Percentiles rank a stretch among this genome's conserved stretches.
Conservation (phyloP, 2,888 invertebrate genomes). For the Octodonta nipae region DNA sequence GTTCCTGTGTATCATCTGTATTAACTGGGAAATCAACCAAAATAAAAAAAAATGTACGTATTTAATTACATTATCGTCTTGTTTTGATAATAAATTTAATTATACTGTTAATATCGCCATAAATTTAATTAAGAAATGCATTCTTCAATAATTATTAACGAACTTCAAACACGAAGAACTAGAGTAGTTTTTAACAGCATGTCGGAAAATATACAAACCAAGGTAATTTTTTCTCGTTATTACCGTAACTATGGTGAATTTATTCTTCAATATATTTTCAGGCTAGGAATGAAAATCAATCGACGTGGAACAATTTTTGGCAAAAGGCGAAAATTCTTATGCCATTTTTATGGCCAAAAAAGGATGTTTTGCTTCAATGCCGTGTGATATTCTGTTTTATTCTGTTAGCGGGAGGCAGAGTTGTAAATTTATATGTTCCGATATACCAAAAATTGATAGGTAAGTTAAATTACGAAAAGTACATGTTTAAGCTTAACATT, state of each 20-base stretch:
- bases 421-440: conserved; percentile 82
- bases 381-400: conserved; percentile 70
- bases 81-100: too few species aligned
- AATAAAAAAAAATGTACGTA: too few species aligned
- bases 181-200: not conserved
- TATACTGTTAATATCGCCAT: too few species aligned
- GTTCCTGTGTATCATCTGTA: too few species aligned
- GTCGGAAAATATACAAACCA: not conserved
- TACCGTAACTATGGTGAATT: conserved; percentile 1
- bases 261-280: conserved; percentile 15
- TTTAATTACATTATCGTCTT: too few species aligned
- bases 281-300: conserved; percentile 44
- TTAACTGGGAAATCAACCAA: too few species aligned
- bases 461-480: too few species aligned
- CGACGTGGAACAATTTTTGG: conserved; percentile 69
- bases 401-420: conserved; percentile 64
- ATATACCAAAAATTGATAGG: conserved; percentile 86
- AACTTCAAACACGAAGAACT: too few species aligned
- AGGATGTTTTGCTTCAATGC: conserved; percentile 60
- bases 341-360: conserved; percentile 92
- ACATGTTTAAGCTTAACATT: too few species aligned
- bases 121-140: too few species aligned
- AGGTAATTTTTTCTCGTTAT: not conserved
- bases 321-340: conserved; percentile 64
- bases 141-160: too few species aligned